Evolutionary conservation across 2,113 vertebrate species (phyloP), one percentile per base, ranked within the genome.

Genomic region (Cebus imitator): DNA sequence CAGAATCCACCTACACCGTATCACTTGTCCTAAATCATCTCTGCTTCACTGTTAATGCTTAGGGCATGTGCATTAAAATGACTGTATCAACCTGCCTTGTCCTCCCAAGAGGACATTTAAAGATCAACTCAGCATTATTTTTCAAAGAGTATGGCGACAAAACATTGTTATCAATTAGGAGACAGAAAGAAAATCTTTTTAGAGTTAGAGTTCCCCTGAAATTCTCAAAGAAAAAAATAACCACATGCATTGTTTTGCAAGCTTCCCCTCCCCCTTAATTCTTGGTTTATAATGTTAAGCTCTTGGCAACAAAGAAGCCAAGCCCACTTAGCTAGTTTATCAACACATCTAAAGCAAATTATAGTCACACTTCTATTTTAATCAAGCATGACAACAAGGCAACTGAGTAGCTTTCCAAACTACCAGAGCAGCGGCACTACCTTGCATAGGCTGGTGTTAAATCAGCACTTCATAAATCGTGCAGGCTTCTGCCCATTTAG

Each of bases 231-330:
- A 55, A 37, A 45, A 91, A 76, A 97, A 73, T 0, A 94, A 0
- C 37, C 84, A 98, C 92, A 94, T 48, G 83, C 87, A 91, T 91
- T 61, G 76, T 98, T 95, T 96, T 98, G 91, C 61, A 98, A 97
- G 96, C 79, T 93, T 73, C 83, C 76, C 73, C 76, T 70, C 92
- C 86, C 0, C 57, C 57, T 57, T 97, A 95, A 95, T 87, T 5
- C 0, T 85, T 93, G 0, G 1, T 96, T 96, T 94, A 89, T 10
- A 68, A 64, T 40, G 37, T 94, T 84, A 96, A 83, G 43, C 82
- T 95, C 78, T 79, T 82, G 94, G 61, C 52, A 79, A 93, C 91
- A 93, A 96, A 94, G 82, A 94, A 97, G 30, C 40, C 76, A 97
- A 82, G 43, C n/a, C 0, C 0, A 94, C 64, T 91, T 95, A 78